These are phyloP conservation scores for Atherinosoma microstoma DNA, from an alignment of 2,797 vertebrate genomes.

Conservation along the genomic window DNA sequence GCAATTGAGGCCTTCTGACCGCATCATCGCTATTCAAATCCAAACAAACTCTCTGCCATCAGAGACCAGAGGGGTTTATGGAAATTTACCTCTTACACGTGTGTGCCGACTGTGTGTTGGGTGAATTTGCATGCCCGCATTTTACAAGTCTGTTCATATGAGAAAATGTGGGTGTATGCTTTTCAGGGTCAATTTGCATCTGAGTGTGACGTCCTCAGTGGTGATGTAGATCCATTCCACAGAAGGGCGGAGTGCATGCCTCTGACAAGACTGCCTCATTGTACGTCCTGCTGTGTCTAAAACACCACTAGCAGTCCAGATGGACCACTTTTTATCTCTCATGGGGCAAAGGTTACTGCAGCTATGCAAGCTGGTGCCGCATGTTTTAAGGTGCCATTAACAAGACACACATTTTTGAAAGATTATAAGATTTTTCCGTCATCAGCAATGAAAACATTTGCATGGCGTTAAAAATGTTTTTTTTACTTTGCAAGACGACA, in stretches of 20 bases:
- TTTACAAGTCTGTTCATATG: slow-evolving; percentile 12
- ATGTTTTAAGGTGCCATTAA: slow-evolving; percentile 7
- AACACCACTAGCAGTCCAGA: slow-evolving; percentile 44
- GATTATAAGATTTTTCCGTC: slow-evolving; percentile 12
- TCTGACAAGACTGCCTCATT: slow-evolving; percentile 52
- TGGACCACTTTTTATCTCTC: slow-evolving; percentile 47
- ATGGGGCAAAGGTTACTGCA: slow-evolving; percentile 36
- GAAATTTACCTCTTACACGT: slow-evolving; percentile 23
- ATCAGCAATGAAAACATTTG: background rate
- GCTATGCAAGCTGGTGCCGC: background rate
- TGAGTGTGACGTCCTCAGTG: slow-evolving; percentile 34
- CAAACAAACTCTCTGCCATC: slow-evolving; percentile 19
- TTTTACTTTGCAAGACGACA: slow-evolving; percentile 26
- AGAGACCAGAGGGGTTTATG: slow-evolving; percentile 1
- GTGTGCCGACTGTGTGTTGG: background rate
- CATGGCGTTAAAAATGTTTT: background rate
- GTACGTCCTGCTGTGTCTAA: slow-evolving; percentile 33
- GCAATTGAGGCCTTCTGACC: slow-evolving; percentile 12
- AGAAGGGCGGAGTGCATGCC: slow-evolving; percentile 20
- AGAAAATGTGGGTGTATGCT: slow-evolving; percentile 28
- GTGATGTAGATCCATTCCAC: slow-evolving; percentile 44
- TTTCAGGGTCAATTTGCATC: slow-evolving; percentile 42
- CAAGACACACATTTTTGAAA: slow-evolving; percentile 26
- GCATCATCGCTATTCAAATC: slow-evolving; percentile 55
- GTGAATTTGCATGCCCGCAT: slow-evolving; percentile 34